These are phyloP conservation scores for Agrotis clavis DNA, from an alignment of 2,888 invertebrate genomes.

Conservation along the genomic window DNA sequence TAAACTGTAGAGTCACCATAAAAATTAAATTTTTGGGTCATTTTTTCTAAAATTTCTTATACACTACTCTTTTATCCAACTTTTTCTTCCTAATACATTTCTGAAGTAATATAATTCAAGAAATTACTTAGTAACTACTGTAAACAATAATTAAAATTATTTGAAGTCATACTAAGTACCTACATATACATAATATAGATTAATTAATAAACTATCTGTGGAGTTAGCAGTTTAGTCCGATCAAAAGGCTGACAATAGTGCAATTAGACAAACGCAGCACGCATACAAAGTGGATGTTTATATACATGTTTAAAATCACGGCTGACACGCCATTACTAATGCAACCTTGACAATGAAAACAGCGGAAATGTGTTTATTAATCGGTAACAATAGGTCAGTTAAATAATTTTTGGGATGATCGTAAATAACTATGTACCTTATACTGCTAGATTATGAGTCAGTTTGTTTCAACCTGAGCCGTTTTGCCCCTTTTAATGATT, in stretches of 20 bases:
- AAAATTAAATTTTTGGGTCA: not conserved
- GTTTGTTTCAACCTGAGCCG: too few species aligned
- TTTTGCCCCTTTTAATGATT: too few species aligned
- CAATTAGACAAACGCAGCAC: constrained; percentile 36
- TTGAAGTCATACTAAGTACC: not conserved
- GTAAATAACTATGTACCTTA: not conserved
- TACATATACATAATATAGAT: not conserved
- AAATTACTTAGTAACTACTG: not conserved
- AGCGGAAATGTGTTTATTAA: constrained; percentile 37
- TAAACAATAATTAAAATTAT: not conserved
- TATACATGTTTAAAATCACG: constrained; percentile 29
- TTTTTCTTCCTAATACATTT: not conserved
- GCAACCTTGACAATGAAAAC: constrained; percentile 45
- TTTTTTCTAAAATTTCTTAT: not conserved
- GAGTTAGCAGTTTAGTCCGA: constrained; percentile 16
- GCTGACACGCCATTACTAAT: constrained; percentile 19
- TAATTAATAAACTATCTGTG: not conserved
- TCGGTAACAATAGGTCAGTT: constrained; percentile 27
- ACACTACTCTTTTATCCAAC: too few species aligned
- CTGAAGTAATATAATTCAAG: not conserved
- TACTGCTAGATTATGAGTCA: too few species aligned
- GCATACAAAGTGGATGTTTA: constrained; percentile 50
- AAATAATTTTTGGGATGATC: constrained; percentile 9
- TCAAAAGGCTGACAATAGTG: constrained; percentile 46
- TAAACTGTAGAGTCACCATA: constrained; percentile 7